Evolutionary conservation across 2,797 vertebrate species (phyloP), one percentile per base, ranked within the genome.

Genomic region (Myotis findleyi): DNA sequence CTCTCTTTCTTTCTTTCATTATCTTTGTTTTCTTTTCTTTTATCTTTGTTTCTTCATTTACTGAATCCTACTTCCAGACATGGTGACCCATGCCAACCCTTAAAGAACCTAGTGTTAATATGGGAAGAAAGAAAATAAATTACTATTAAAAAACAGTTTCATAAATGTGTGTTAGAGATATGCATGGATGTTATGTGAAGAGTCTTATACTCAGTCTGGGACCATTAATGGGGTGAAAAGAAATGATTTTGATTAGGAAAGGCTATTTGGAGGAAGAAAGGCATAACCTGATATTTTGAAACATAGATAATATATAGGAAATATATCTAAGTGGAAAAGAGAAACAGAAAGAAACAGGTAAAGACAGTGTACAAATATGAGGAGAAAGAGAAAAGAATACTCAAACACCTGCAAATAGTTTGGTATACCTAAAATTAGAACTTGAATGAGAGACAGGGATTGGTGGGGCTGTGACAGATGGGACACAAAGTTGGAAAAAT

Each of bases 211-310:
- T 93, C 23, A 53, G 10, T 75, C 9, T 93, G 53, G 11, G 4
- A 17, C 11, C 75, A 75, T n/a, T 90, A 30, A 8, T n/a, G 8
- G 47, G 5, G 49, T 80, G 21, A 91, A 16, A 87, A 93, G 33
- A 91, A 92, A 72, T 2, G 41, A 72, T 77, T 68, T 73, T 38
- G 27, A 68, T 62, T 69, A 91, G 36, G 20, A 68, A 91, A 94
- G 6, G 2, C 7, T 92, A 75, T 84, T 49, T 90, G 59, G 23
- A 84, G 4, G 12, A 91, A 82, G 13, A 3, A 9, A 59, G 16
- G 14, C 23, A 64, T 69, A n/a, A 57, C 7, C 25, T 91, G 25
- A 14, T 69, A 84, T 87, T 93, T 77, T 89, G 21, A 89, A 91
- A 73, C 41, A 59, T 9, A 68, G n/a, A 11, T n/a, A 77, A 75